These are phyloP conservation scores for Aleiodes sp. DNA, from an alignment of 1,140 invertebrate genomes.

Conservation along the genomic window DNA sequence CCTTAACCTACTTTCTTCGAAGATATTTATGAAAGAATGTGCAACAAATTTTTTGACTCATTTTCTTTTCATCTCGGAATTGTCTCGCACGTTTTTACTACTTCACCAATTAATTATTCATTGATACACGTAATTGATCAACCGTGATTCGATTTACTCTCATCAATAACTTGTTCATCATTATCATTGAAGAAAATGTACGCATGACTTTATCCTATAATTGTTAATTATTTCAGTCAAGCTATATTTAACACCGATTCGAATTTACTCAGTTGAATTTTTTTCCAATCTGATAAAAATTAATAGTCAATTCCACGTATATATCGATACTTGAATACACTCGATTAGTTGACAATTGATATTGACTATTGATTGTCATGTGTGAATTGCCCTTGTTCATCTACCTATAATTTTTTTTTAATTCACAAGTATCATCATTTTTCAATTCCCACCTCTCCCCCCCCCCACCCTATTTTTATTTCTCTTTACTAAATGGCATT, in stretches of 20 bases:
- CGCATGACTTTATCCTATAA: not conserved
- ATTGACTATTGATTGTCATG: slow-evolving; percentile 2
- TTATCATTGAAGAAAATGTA: not conserved
- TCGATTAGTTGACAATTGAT: not conserved
- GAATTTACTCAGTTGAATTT: not conserved
- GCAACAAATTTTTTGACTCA: too few relatives aligned
- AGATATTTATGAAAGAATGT: too few relatives aligned
- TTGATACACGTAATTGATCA: slow-evolving; percentile 8
- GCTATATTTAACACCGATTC: not conserved
- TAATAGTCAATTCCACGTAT: not conserved
- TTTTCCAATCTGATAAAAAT: slow-evolving; percentile 11
- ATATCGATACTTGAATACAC: not conserved
- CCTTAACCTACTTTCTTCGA: too few relatives aligned
- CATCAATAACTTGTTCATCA: not conserved
- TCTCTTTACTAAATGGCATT: slow-evolving; percentile 34
- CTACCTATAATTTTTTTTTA: too few relatives aligned
- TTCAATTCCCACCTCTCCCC: not conserved
- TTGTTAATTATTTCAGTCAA: slow-evolving; percentile 8
- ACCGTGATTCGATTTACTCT: not conserved
- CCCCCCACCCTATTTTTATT: not conserved
- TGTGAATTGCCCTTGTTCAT: too few relatives aligned
- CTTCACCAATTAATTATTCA: not conserved
- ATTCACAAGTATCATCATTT: not conserved
- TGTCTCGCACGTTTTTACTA: too few relatives aligned
- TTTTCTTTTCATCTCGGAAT: too few relatives aligned